Evolutionary conservation across 2,888 invertebrate species (phyloP).

Genomic region (Cylindroiulus punctatus): DNA sequence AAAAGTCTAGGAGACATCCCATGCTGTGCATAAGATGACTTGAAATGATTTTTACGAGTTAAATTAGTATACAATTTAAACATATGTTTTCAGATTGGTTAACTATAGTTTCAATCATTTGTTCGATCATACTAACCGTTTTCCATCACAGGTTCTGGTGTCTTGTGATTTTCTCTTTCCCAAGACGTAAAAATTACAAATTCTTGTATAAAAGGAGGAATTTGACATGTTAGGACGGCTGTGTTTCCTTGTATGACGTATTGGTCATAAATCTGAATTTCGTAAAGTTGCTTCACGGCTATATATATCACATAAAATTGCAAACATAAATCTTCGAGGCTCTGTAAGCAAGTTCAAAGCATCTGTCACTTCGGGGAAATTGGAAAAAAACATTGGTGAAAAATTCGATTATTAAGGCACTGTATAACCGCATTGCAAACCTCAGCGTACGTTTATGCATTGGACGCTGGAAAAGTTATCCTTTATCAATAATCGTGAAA

Average conservation of each 20-base stretch:
- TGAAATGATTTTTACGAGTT: no score
- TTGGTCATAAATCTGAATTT: slow-evolving; percentile 57
- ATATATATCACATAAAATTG: slow-evolving; percentile 48
- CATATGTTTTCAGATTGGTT: neutral
- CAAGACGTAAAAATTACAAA: slow-evolving; percentile 54
- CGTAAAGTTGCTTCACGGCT: slow-evolving; percentile 57
- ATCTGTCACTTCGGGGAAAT: neutral
- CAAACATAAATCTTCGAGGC: slow-evolving; percentile 4
- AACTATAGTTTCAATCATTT: neutral
- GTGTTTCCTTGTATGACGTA: slow-evolving; percentile 57
- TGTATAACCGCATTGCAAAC: neutral
- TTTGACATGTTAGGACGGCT: slow-evolving; percentile 56
- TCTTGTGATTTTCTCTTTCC: slow-evolving; percentile 53
- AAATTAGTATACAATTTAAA: no score
- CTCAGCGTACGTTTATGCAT: neutral
- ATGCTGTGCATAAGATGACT: no score
- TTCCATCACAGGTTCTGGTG: slow-evolving; percentile 51
- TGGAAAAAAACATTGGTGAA: neutral
- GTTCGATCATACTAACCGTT: slow-evolving; percentile 52
- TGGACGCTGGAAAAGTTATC: neutral
- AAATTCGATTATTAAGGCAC: neutral
- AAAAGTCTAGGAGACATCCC: no score
- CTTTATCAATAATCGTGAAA: neutral
- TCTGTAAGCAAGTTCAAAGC: neutral
- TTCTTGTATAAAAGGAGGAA: slow-evolving; percentile 56